Conservation (phyloP, 1,140 invertebrate species). For the Drosophila trapezifrons region DNA sequence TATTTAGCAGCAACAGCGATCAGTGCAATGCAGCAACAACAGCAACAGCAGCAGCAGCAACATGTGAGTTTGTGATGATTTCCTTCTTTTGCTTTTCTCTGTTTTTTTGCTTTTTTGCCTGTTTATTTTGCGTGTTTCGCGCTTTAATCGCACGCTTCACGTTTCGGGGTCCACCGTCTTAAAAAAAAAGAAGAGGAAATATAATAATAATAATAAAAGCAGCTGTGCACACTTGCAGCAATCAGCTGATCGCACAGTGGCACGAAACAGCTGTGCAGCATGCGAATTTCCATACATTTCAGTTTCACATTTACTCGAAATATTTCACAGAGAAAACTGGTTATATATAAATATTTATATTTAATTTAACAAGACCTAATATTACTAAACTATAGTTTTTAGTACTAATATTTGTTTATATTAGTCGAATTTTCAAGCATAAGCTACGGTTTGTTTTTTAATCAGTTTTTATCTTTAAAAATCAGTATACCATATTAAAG, state of each 20-base stretch:
- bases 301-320: too few species aligned
- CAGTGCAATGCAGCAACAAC: constrained; percentile 17
- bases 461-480: too few species aligned
- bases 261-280: not conserved
- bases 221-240: constrained; percentile 50
- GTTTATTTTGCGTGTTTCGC: constrained; percentile 14
- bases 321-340: too few species aligned
- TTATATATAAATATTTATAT: not conserved
- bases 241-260: constrained; percentile 65
- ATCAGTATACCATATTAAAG: too few species aligned
- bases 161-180: constrained; percentile 21
- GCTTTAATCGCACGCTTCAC: constrained; percentile 43
- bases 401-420: not conserved
- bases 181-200: constrained; percentile 21
- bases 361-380: too few species aligned
- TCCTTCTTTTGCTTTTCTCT: constrained; percentile 40
- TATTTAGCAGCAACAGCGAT: constrained; percentile 18
- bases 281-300: not conserved
- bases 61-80: constrained; percentile 68
- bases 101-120: constrained; percentile 24
- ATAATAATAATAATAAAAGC: constrained; percentile 24
- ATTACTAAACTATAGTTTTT: too few species aligned
- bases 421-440: too few species aligned
- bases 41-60: constrained; percentile 30
- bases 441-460: too few species aligned